phyloP scores from a whole-genome alignment of 1,140 invertebrate genomes.

The Orchestia grillus region DNA sequence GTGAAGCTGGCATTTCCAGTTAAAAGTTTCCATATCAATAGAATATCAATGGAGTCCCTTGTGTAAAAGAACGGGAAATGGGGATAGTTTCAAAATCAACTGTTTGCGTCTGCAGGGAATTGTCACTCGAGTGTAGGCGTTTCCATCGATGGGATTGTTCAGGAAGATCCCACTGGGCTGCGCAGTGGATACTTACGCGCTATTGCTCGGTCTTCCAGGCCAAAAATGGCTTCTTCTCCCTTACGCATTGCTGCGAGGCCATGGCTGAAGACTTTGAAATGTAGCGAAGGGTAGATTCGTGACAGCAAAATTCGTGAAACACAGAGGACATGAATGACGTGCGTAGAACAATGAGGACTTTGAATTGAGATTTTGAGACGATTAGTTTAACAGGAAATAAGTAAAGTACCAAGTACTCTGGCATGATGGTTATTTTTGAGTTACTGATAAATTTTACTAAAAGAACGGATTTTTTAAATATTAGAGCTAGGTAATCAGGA shows the following conservation, averaged over 20 bases:
- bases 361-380: no score
- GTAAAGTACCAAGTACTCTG: no score
- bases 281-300: no score
- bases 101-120: neutral
- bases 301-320: no score
- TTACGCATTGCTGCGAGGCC: neutral
- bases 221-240: neutral
- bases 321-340: no score
- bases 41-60: slow-evolving; percentile 33
- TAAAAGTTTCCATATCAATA: slow-evolving; percentile 51
- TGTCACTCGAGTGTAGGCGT: neutral
- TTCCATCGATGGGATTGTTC: neutral
- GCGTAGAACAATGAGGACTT: no score
- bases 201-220: neutral
- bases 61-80: neutral
- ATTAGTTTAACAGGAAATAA: no score
- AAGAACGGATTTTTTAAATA: no score
- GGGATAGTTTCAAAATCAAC: neutral
- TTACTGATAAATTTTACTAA: no score
- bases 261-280: neutral
- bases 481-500: no score
- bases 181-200: neutral
- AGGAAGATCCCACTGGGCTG: neutral
- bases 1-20: slow-evolving; percentile 39
- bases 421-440: no score